A percentile compares a stretch with the other conserved stretches of the same genome.
Evolutionary conservation across 2,888 invertebrate species (phyloP).

Genomic region (Spicauda simplicius): DNA sequence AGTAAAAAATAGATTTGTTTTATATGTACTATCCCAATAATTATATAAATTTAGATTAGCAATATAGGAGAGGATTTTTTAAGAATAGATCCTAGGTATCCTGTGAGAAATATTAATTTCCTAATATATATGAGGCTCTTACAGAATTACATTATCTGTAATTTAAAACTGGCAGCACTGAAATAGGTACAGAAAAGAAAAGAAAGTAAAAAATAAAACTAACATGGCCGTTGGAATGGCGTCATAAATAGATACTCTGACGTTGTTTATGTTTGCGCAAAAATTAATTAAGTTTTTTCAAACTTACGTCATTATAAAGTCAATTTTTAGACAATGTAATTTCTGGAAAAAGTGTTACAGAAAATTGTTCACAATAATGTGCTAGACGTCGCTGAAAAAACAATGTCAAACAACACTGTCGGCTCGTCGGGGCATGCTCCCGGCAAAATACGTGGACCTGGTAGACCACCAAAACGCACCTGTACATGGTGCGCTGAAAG

Average conservation of each 20-base stretch:
- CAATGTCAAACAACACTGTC: conserved; percentile 81
- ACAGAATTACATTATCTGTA: not conserved
- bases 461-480: conserved; percentile 92
- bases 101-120: no score
- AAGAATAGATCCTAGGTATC: no score
- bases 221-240: conserved; percentile 82
- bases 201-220: conserved; percentile 42
- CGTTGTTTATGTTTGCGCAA: conserved; percentile 80
- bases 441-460: conserved; percentile 88
- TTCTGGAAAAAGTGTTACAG: conserved; percentile 43
- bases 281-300: conserved; percentile 47
- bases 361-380: conserved; percentile 60
- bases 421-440: conserved; percentile 82
- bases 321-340: conserved; percentile 62
- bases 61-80: no score
- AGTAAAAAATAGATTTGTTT: no score
- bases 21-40: no score
- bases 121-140: no score
- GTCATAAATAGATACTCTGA: conserved; percentile 77
- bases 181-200: conserved; percentile 38
- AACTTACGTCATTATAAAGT: conserved; percentile 38
- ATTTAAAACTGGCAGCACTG: conserved; percentile 40
- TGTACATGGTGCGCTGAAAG: conserved; percentile 96
- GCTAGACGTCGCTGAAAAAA: conserved; percentile 56
- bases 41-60: no score